Base-by-base conservation (phyloP, 2,888 invertebrate species). In the Lordiphosa andalusiaca region DNA sequence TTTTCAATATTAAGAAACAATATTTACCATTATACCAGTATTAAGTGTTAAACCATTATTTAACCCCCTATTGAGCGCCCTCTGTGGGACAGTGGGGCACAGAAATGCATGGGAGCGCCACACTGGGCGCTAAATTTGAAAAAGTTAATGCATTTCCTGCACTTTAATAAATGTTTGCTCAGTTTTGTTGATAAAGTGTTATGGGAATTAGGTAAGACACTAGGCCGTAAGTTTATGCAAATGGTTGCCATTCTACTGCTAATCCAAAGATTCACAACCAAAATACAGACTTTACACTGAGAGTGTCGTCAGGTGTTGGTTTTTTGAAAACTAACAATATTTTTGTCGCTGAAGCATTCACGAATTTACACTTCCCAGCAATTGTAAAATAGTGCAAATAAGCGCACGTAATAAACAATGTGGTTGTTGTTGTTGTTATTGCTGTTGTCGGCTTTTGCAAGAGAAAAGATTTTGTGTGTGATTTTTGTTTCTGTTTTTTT, bases 321-420 rank as follows among this genome's bases (percentile, higher is more conserved):
- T 47, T 46, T 38, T 36, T 41, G 46, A 30, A 30, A 33, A 30
- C 30, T 21, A 39, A 39, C 51, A 19, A 38, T 33, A 13, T 39
- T 23, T 44, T 53, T 54, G 57, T 48, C 48, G 47, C 42, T 49
- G 64, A 56, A 49, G 64, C 66, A 63, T 75, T 73, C 42, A 75
- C 83, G 60, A 83, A 77, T 83, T 80, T 80, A 77, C 83, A 77
- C 73, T 77, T 83, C 59, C 59, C 67, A 70, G 63, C 83, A 77
- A 77, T 75, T 73, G 81, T 80, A 80, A 80, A 83, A 66, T 41
- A 66, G 83, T 75, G 83, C 70, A 70, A 83, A 77, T 72, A 77
- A 58, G 60, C 71, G 60, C 71, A 49, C 73, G 66, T 69, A 75
- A 82, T 80, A 80, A 75, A 83, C 73, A 68, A 59, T 64, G 52